Evolutionary conservation across 2,888 invertebrate species (phyloP), one percentile per base, ranked within the genome.

Genomic region (Nematopogon swammerdamellus): DNA sequence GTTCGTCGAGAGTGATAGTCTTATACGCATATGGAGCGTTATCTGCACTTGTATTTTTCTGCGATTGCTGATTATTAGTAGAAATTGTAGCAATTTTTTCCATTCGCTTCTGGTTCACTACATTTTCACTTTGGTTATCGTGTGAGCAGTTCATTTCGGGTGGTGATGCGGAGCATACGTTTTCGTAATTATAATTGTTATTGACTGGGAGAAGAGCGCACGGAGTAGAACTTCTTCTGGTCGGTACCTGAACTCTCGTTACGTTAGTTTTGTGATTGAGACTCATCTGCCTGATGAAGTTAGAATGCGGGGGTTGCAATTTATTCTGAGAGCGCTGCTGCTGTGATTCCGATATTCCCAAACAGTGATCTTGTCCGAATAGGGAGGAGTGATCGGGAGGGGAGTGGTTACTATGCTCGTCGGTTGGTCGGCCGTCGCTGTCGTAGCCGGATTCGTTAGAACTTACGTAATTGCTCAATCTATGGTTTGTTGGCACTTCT

Each of bases 391-490:
- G 82, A 47, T 79, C 75, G 51, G 82, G 83, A 36, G 82, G 83
- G 18, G 77, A 81, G 59, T 80, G 74, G 60, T 73, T 80, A 56
- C 72, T 79, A 53, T 80, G 77, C 59, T 82, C 82, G 56, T 81
- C 82, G 48, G 76, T 80, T 42, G 80, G 81, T 54, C 82, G 82
- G 48, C 89, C 86, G 64, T 91, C 91, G 67, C 90, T 90, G 63
- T 91, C 91, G 64, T 91, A 91, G 44, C 91, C 91, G 47, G 90
- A 91, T 70, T 91, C 91, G 67, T 90, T 91, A 45, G 90, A 91
- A 68, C 90, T 89, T 47, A 90, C 85, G 67, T 89, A 89, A 70
- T 87, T 88, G 65, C 84, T 85, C 60, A 85, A 71, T 58, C 85
- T 81, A 71, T 85, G 84, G 60, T 82, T 73, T 70, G 83, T 82